Evolutionary conservation across 2,797 vertebrate species (phyloP), one percentile per base, ranked within the genome.

Genomic region (Natrix natrix): DNA sequence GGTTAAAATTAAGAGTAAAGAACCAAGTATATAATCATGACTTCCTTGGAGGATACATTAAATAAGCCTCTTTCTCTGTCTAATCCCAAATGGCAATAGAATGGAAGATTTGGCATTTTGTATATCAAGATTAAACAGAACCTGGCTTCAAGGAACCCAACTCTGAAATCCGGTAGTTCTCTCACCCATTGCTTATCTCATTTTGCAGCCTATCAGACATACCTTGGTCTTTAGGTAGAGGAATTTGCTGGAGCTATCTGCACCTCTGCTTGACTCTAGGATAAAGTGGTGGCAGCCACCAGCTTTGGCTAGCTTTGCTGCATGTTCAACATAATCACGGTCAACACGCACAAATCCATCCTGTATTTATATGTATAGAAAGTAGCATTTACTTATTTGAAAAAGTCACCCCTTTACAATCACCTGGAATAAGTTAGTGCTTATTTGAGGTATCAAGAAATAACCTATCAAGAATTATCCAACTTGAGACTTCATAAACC

Each of bases 221-320:
- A 93, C 93, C 93, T 93, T 93, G 86, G 89, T 74, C 17, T 48
- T 74, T 8, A 91, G 87, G 28, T 66, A 59, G 3, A 93, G 12
- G 52, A 93, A 89, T 13, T 17, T n/a, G 52, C 93, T 93, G n/a
- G 93, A 91, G 26, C 26, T 86, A 89, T 89, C 52, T 11, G 93
- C 93, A 22, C 87, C 87, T 54, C 8, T 91, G 59, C 57, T 8
- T 12, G 98, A 98, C 94, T 98, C 95, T 93, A 99, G 96, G 96
- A 98, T 98, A 86, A 99, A 99, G 93, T 99, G 98, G 4, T 96
- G 94, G 95, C 98, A 98, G n/a, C 98, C 98, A 91, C 98, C 99
- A 1, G 98, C 97, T 94, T 98, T 98, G 14, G 99, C 98, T 0
- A 99, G 97, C 95, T 98, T 98, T 0, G 99, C 99, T 16, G 98